Evolutionary conservation across 2,888 invertebrate genomes (phyloP).

Genomic region (Ectobius pallidus): DNA sequence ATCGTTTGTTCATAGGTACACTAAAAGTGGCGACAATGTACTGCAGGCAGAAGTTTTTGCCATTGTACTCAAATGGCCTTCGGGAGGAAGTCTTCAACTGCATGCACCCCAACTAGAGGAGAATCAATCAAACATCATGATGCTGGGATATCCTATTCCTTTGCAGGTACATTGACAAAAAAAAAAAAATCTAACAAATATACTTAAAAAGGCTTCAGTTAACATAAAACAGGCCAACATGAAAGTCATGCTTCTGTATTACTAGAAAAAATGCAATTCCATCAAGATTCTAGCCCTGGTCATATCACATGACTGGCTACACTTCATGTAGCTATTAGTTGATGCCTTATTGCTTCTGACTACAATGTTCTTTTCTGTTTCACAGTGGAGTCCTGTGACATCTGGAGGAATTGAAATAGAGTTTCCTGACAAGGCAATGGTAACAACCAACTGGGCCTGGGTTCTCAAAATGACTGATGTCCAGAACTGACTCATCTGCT

Average conservation of each 20-base stretch:
- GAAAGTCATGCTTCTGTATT: no score
- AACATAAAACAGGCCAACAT: no score
- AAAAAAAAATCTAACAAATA: no score
- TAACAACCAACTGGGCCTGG: constrained; percentile 26
- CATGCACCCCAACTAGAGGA: constrained; percentile 53
- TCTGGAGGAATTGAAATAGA: neutral
- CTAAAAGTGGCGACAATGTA: constrained; percentile 44
- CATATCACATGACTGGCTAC: no score
- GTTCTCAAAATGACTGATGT: constrained; percentile 21
- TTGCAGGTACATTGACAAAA: no score
- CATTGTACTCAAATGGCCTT: constrained; percentile 73
- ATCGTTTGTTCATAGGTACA: no score
- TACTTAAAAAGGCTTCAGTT: no score
- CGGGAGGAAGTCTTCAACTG: constrained; percentile 59
- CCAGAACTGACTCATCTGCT: neutral
- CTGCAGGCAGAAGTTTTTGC: constrained; percentile 64
- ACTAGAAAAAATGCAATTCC: no score
- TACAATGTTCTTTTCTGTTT: neutral
- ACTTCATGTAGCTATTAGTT: no score
- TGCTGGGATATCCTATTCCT: constrained; percentile 59
- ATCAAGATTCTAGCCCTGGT: no score
- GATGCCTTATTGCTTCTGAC: no score
- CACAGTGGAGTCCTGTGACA: constrained; percentile 18
- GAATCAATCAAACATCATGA: constrained; percentile 48
- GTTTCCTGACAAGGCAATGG: constrained; percentile 2